phyloP scores from a whole-genome alignment of 1,140 invertebrate genomes.

The Akabosia matsudoensis region DNA sequence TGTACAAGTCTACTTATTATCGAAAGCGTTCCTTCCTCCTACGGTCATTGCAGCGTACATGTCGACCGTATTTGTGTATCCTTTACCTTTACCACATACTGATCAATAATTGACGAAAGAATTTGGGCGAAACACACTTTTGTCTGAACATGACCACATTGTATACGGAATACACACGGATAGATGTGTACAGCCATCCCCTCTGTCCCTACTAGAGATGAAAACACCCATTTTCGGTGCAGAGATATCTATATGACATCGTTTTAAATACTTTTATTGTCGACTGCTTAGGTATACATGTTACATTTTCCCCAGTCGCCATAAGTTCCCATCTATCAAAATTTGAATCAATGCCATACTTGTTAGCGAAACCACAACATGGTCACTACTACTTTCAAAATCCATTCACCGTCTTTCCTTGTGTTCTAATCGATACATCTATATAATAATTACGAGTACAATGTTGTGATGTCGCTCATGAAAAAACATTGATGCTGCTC shows the following conservation, averaged over 20 bases:
- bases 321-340: no score
- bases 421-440: neutral
- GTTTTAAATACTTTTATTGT: neutral
- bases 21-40: neutral
- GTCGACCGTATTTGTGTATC: neutral
- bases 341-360: neutral
- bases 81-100: slow-evolving; percentile 4
- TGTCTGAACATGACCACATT: neutral
- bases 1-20: no score
- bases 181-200: neutral
- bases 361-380: neutral
- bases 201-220: neutral
- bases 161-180: neutral
- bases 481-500: neutral
- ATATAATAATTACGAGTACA: slow-evolving; percentile 8
- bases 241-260: neutral
- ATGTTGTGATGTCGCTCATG: neutral
- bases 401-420: neutral
- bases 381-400: neutral
- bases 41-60: neutral
- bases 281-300: no score
- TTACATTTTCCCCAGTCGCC: no score
- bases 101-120: slow-evolving; percentile 19
- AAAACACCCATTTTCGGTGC: neutral
- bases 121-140: slow-evolving; percentile 23